Base-by-base conservation (phyloP, 2,797 vertebrate genomes). In the Ciconia nigra region DNA sequence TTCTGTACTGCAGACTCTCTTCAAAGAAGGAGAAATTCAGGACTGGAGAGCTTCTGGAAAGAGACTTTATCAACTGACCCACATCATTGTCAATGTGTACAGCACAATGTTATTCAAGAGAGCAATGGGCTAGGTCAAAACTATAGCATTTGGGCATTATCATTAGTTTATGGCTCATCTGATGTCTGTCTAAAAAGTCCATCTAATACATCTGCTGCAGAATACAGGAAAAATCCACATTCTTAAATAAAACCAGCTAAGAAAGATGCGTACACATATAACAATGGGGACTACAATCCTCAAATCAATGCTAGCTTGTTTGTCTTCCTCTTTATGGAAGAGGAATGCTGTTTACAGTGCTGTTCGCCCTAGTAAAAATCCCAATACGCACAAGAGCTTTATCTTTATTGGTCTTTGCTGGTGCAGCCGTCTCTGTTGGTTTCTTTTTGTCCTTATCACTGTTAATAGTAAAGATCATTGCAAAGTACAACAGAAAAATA, bases 351-450 rank as follows among this genome's bases (percentile, higher is more conserved):
- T 82, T 94, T 72, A 65, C 82, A 85, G 37, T 12, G 46, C 39
- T 79, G 26, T 19, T 87, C 11, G 0, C 62, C 63, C 54, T 55
- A 63, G 41, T 66, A 57, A 81, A 96, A 95, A 76, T 73, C 93
- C 59, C 84, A 94, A 2, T 39, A 44, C 59, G 58, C 84, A 55
- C 29, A 58, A n/a, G 26, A 77, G 39, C 44, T 93, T 91, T 80
- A 37, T 87, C 82, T 85, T 92, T 55, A 59, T 59, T 49, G 59
- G 42, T 73, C 39, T 87, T 92, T 83, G 44, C 74, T 83, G 47
- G 35, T 18, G 42, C 58, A 51, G 81, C 13, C 7, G 1, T 20
- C 69, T 74, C 81, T 76, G 12, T 17, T 72, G 72, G 26, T 17
- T 55, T 55, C 54, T 65, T 83, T 78, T 67, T 52, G n/a, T 46